A percentile compares a stretch with the other conserved stretches of the same genome.
phyloP scores from a whole-genome alignment of 2,113 vertebrate genomes.

The Muscicapa adusta region DNA sequence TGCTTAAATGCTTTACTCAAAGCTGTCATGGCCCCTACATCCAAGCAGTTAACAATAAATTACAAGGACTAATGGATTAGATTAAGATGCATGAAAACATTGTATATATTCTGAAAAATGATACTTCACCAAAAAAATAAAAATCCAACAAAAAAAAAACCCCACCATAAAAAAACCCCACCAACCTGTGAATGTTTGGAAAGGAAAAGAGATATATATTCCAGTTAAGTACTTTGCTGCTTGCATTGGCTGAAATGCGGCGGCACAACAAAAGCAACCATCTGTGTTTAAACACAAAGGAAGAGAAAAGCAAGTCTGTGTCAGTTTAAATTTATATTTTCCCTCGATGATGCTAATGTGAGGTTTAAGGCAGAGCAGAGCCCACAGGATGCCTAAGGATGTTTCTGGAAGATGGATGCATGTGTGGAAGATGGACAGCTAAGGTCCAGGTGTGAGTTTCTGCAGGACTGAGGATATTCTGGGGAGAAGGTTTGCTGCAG shows the following conservation, averaged over 20 bases:
- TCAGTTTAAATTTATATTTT: constrained; percentile 41
- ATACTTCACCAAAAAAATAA: not conserved
- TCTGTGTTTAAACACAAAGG: constrained; percentile 51
- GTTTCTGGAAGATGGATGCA: not conserved
- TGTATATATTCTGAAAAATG: constrained; percentile 13
- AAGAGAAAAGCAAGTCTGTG: constrained; percentile 39
- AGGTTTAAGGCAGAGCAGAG: constrained; percentile 5
- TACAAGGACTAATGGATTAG: constrained; percentile 29
- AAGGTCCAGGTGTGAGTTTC: not conserved
- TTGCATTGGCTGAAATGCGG: not conserved
- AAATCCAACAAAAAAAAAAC: not conserved
- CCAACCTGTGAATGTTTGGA: not conserved
- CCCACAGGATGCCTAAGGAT: not conserved
- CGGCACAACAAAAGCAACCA: constrained; percentile 50
- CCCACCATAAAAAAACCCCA: not conserved
- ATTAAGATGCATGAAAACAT: constrained; percentile 39
- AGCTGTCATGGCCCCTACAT: constrained; percentile 13
- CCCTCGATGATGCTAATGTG: not conserved
- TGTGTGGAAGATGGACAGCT: not conserved
- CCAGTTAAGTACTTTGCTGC: constrained; percentile 1
- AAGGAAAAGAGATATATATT: not conserved
- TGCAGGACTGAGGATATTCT: not conserved
- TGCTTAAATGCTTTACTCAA: constrained; percentile 37
- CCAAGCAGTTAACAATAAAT: constrained; percentile 49
- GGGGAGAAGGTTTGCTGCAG: not conserved